Evolutionary conservation across 1,140 invertebrate genomes (phyloP).

Genomic region (Nixonia krombeini): DNA sequence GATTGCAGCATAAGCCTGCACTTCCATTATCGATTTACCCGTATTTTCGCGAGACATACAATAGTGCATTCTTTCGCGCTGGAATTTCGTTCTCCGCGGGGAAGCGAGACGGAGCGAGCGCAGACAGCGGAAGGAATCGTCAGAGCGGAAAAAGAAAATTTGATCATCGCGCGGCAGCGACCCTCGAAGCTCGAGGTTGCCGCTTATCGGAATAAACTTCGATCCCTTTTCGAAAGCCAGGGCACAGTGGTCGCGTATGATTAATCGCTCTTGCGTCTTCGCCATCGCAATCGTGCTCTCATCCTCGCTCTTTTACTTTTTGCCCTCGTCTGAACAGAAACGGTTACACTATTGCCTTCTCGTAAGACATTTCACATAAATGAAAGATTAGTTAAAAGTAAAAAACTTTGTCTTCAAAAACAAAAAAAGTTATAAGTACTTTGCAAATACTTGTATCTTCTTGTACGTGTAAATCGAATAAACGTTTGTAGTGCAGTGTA

Average conservation of each 20-base stretch:
- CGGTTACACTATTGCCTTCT: too few relatives aligned
- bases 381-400: too few relatives aligned
- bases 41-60: constrained; percentile 40
- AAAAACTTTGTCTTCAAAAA: too few relatives aligned
- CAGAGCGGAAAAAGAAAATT: constrained; percentile 58
- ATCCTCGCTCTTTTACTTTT: constrained; percentile 12
- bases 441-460: too few relatives aligned
- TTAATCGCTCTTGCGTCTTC: constrained; percentile 56
- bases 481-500: too few relatives aligned
- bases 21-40: constrained; percentile 48
- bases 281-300: constrained; percentile 38
- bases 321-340: background rate
- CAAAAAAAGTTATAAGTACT: too few relatives aligned
- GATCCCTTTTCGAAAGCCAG: constrained; percentile 45
- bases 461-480: too few relatives aligned
- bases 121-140: constrained; percentile 41
- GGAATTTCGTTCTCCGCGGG: constrained; percentile 21
- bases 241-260: constrained; percentile 53
- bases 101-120: constrained; percentile 14
- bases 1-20: constrained; percentile 49
- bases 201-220: constrained; percentile 58
- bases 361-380: too few relatives aligned
- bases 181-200: constrained; percentile 41
- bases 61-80: constrained; percentile 29
- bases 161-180: constrained; percentile 53